Base-by-base conservation (phyloP, 2,888 invertebrate genomes). In the Carabus problematicus region DNA sequence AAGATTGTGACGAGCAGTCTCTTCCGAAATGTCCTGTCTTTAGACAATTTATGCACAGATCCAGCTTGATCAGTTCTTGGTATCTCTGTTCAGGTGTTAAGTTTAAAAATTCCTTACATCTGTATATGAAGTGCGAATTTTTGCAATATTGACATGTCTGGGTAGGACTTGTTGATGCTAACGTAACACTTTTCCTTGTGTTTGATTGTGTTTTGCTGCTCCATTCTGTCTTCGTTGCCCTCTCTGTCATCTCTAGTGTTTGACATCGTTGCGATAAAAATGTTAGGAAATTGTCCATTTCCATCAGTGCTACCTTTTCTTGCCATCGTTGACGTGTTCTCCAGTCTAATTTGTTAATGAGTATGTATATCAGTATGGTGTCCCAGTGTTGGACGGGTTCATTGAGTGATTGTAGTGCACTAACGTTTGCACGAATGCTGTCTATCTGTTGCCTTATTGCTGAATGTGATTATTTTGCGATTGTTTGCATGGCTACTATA, bases 271-370 rank as follows among this genome's bases (percentile, higher is more conserved):
- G 60, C 67, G 70, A 40, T 55, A 73, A 61, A 64, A 72, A 71
- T 7, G 69, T 29, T 56, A 55, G 61, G 14, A 72, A 49, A 3
- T 56, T 55, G 2, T 69, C 43, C 49, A 73, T n/a, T 61, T n/a
- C 45, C 12, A 60, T 47, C 8, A 56, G 54, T 14, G 56, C 68
- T 2, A 42, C 45, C 12, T 69, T 47, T 16, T 70, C 58, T 59
- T 74, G 71, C 74, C 73, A 74, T 49, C 70, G 70, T 16, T 67
- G 68, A 2, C 63, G 55, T 8, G 72, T 72, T 14, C 45, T 14
- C 9, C 14, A 59, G 40, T 74, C 73, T 41, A 73, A 60, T 52
- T 68, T 73, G 1, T 54, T 41, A n/a, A 42, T 1, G 19, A 69
- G 19, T 6, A 63, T n/a, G 19, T 66, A 19, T 39, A 66, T 54